These are phyloP conservation scores for Uloborus diversus DNA, from an alignment of 1,140 invertebrate species.

Conservation along the genomic window DNA sequence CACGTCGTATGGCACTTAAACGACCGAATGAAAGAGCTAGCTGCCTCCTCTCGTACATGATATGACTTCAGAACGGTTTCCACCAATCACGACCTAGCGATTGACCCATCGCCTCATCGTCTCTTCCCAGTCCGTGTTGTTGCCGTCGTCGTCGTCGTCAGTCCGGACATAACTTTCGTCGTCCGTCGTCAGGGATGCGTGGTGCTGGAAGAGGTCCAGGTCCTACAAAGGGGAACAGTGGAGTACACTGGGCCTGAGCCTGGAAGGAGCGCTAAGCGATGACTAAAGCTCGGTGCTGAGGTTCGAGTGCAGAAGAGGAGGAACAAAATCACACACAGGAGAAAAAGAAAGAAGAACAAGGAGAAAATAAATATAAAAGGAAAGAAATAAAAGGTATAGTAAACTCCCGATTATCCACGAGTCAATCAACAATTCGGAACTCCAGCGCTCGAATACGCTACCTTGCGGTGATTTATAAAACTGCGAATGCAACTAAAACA, in stretches of 20 bases:
- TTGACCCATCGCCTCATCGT: conserved; percentile 76
- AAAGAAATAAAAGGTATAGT: neutral
- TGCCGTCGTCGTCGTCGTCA: conserved; percentile 69
- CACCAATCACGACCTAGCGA: conserved; percentile 66
- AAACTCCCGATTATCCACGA: no score
- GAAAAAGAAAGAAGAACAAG: neutral
- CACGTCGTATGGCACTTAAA: conserved; percentile 8
- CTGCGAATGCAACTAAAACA: no score
- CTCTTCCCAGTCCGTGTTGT: conserved; percentile 75
- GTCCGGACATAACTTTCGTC: conserved; percentile 65
- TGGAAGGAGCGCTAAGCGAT: neutral
- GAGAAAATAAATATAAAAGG: neutral
- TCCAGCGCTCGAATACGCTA: no score
- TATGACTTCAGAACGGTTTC: conserved; percentile 25
- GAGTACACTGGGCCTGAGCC: neutral
- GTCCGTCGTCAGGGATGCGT: conserved; percentile 66
- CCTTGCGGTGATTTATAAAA: no score
- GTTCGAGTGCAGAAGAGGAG: neutral
- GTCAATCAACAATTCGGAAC: no score
- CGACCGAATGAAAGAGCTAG: conserved; percentile 35
- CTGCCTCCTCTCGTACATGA: conserved; percentile 45
- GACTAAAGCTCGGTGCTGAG: conserved; percentile 24
- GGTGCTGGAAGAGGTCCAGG: conserved; percentile 61
- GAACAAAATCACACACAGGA: neutral
- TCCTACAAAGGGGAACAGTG: conserved; percentile 60